Evolutionary conservation across 2,797 vertebrate species (phyloP).

Genomic region (Lepidocolaptes lacrymiger): DNA sequence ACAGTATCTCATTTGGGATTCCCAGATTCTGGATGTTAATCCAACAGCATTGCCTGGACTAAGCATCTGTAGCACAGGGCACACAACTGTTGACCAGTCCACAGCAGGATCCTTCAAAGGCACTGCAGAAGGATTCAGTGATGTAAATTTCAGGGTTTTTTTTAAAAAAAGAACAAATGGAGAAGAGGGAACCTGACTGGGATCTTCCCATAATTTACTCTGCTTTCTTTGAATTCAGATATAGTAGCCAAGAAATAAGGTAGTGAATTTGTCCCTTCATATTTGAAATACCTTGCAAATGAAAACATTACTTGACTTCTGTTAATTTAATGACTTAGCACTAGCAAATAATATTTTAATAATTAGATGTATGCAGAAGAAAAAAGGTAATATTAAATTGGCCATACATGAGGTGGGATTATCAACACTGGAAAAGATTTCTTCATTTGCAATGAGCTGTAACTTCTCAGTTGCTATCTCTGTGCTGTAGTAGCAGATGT

Average conservation of each 20-base stretch:
- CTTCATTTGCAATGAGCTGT: not conserved
- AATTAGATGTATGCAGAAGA: not conserved
- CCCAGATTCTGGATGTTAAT: not conserved
- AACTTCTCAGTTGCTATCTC: not conserved
- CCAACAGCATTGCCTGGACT: not conserved
- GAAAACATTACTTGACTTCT: not conserved
- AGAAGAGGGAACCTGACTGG: not conserved
- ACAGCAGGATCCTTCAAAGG: not conserved
- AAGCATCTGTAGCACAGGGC: not conserved
- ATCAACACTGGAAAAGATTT: not conserved
- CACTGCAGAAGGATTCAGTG: conserved; percentile 71
- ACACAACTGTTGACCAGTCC: not conserved
- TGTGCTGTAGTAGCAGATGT: not conserved
- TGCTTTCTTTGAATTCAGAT: conserved; percentile 55
- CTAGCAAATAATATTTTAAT: not conserved
- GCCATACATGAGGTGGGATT: not conserved
- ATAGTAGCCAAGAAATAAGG: conserved; percentile 63
- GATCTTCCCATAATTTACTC: conserved; percentile 11
- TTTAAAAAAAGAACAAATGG: conserved; percentile 44
- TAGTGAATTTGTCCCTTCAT: not conserved
- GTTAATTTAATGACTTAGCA: not conserved
- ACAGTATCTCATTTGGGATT: not conserved
- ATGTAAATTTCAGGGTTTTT: conserved; percentile 83
- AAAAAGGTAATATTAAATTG: not conserved
- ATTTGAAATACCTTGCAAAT: not conserved